Evolutionary conservation across 2,888 invertebrate species (phyloP).

Genomic region (Imbricaverruca yamaguchii): DNA sequence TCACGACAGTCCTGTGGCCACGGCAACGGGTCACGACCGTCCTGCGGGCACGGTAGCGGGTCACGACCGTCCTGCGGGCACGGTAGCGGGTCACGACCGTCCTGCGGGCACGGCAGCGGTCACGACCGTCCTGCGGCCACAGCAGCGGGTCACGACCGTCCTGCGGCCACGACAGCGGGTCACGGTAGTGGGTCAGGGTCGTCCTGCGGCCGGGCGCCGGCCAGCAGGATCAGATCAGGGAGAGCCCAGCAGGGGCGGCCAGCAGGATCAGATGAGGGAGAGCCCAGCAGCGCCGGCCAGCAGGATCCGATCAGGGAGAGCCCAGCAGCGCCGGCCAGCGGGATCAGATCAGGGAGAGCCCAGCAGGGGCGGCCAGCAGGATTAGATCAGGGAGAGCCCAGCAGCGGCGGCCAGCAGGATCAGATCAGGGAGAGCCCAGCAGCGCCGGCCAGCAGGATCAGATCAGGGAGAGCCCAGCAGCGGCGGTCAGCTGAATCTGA

Average conservation of each 20-base stretch:
- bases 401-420: too few relatives aligned
- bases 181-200: not conserved
- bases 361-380: not conserved
- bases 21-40: not conserved
- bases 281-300: not conserved
- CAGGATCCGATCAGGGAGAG: not conserved
- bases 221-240: not conserved
- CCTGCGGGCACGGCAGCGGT: too few relatives aligned
- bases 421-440: too few relatives aligned
- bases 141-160: not conserved
- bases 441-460: not conserved
- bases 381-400: too few relatives aligned
- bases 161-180: not conserved
- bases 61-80: not conserved
- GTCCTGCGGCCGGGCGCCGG: not conserved
- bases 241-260: too few relatives aligned
- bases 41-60: too few relatives aligned
- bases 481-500: too few relatives aligned
- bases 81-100: not conserved
- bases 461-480: too few relatives aligned
- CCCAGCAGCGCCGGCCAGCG: too few relatives aligned
- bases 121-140: slow-evolving; percentile 1
- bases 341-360: too few relatives aligned
- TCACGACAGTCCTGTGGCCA: not conserved
- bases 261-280: too few relatives aligned